These are phyloP conservation scores for Acrossocheilus wenchowensis DNA, from an alignment of 2,797 vertebrate genomes.

Conservation along the genomic window DNA sequence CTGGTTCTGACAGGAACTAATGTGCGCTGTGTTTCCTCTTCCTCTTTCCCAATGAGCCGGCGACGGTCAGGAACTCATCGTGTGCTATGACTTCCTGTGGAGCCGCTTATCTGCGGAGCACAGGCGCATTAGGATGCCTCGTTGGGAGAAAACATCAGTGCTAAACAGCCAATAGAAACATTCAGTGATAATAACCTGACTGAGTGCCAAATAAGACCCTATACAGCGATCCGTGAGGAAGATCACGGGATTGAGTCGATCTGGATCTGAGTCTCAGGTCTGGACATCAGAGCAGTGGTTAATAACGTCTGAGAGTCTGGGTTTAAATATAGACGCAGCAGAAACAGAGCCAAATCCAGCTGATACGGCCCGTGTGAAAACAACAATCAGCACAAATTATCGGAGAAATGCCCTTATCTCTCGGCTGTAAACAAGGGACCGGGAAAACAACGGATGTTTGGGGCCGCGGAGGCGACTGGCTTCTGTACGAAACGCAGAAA, in stretches of 20 bases:
- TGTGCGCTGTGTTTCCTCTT: constrained; percentile 69
- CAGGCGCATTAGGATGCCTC: not conserved
- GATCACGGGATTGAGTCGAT: not conserved
- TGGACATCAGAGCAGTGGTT: not conserved
- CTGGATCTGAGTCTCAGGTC: not conserved
- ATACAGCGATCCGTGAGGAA: not conserved
- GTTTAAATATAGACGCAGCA: constrained; percentile 35
- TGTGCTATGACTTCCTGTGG: constrained; percentile 85
- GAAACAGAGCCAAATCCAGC: not conserved
- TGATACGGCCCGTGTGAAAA: constrained; percentile 2
- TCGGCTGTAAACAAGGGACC: not conserved
- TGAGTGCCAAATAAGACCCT: not conserved
- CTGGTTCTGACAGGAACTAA: constrained; percentile 11
- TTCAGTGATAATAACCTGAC: not conserved
- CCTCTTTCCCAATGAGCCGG: constrained; percentile 68
- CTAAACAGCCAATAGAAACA: not conserved
- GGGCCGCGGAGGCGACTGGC: not conserved
- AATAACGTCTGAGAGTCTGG: not conserved
- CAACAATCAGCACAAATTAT: constrained; percentile 19
- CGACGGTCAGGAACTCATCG: constrained; percentile 82
- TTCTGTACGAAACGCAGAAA: not conserved
- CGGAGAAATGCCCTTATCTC: constrained; percentile 27
- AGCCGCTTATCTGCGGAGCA: constrained; percentile 78
- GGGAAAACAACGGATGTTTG: constrained; percentile 18
- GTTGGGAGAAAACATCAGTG: not conserved